Conservation (phyloP, 2,797 vertebrate genomes). For the Channa striata region DNA sequence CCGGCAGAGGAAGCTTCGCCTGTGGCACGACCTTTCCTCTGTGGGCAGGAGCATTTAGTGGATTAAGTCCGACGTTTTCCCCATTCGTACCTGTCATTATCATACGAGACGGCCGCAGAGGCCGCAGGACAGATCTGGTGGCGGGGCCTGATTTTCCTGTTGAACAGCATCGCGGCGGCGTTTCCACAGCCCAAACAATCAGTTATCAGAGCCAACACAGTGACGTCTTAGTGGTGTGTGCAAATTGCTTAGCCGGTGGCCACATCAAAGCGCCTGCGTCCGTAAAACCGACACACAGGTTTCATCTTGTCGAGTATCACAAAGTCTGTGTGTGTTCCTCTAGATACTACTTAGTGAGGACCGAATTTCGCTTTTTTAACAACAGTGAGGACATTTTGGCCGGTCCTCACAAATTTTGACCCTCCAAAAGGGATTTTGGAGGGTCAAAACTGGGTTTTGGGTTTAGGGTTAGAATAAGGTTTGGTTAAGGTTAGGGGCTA, state of each 20-base stretch:
- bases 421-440: too few species aligned
- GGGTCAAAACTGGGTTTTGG: too few species aligned
- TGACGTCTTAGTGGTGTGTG: conserved; percentile 2
- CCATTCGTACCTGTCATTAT: conserved; percentile 22
- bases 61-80: conserved; percentile 62
- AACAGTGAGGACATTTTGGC: too few species aligned
- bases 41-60: conserved; percentile 36
- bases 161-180: conserved; percentile 20
- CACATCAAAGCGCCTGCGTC: conserved; percentile 29
- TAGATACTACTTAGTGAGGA: too few species aligned
- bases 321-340: conserved; percentile 10
- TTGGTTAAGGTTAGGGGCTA: too few species aligned
- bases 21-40: conserved; percentile 55
- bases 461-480: too few species aligned
- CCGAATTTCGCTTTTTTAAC: too few species aligned
- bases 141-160: conserved; percentile 69
- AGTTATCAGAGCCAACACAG: neutral
- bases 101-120: neutral
- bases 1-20: conserved; percentile 1
- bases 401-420: too few species aligned
- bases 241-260: conserved; percentile 35
- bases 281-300: conserved; percentile 31
- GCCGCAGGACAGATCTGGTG: conserved; percentile 17
- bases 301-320: conserved; percentile 39
- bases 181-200: conserved; percentile 29